Evolutionary conservation across 2,113 vertebrate genomes (phyloP), one percentile per base, ranked within the genome.

Genomic region (Nerophis ophidion): DNA sequence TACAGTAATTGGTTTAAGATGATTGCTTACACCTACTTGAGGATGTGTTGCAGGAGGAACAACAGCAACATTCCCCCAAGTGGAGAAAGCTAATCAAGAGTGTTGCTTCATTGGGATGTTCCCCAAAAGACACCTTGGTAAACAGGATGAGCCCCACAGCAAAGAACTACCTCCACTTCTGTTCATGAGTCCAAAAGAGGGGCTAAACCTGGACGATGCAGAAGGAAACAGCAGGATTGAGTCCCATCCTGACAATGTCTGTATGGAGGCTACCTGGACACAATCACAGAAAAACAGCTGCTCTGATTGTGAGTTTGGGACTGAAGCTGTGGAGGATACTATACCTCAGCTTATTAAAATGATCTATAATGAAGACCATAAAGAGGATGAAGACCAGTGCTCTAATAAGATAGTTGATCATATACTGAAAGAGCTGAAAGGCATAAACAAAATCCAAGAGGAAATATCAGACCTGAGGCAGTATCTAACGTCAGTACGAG

Each of bases 401-500:
- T 88, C 90, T 13, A 75, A 73, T 70, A 86, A 88, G 12, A 65
- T 94, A 56, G 92, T 99, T 13, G 94, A 98, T 38, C 94, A 96
- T 70, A 98, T 99, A 47, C 81, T 98, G 17, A 95, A 94, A 81
- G 97, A 99, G 68, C 87, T 98, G 1, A 93, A 92, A 74, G 96
- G 97, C 48, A 97, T 98, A 60, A 97, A 95, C 77, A 92, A 91
- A 65, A 96, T 99, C 64, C 95, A 98, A 76, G 93, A 91, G 3
- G 96, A 98, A 87, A 97, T 99, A 58, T 95, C 94, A 6, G 97
- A 98, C 74, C 88, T 99, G 48, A 91, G 87, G 56, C 89, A 95
- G 63, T 96, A 98, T 73, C 84, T 99, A 64, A 92, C 86, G 33
- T 92, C 94, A 60, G 93, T 99, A 48, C 91, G 89, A 57, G 95